Percentiles rank a stretch among this genome's conserved stretches.
Evolutionary conservation across 2,888 invertebrate genomes (phyloP).

Genomic region (Ochlodes sylvanus): DNA sequence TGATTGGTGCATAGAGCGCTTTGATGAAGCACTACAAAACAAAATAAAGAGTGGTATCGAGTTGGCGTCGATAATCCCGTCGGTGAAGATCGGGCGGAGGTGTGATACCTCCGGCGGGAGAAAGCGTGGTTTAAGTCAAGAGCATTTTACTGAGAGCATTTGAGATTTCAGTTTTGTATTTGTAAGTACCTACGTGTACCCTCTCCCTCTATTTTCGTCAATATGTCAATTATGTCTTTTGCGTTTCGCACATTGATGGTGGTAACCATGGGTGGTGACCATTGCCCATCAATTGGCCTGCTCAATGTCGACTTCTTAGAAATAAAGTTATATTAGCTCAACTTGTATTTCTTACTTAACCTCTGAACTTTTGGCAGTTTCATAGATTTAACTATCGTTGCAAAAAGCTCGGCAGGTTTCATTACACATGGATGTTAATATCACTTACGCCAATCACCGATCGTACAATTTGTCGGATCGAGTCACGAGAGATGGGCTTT

Average conservation of each 20-base stretch:
- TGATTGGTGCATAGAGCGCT: constrained; percentile 4
- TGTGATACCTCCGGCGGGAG: constrained; percentile 56
- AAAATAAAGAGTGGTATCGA: constrained; percentile 35
- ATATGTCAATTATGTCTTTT: too few species aligned
- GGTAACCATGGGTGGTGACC: too few species aligned
- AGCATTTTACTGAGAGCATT: neutral
- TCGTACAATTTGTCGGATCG: constrained; percentile 57
- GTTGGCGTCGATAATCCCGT: constrained; percentile 39
- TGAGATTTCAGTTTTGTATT: too few species aligned
- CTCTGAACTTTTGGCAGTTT: neutral
- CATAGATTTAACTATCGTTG: neutral
- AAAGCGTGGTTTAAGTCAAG: constrained; percentile 24
- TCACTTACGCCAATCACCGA: constrained; percentile 49
- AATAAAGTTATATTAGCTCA: too few species aligned
- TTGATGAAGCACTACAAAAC: constrained; percentile 18
- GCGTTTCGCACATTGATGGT: too few species aligned
- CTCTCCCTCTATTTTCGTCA: too few species aligned
- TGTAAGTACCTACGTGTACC: too few species aligned
- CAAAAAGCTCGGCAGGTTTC: neutral
- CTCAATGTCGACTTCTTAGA: too few species aligned
- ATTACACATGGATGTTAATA: constrained; percentile 2
- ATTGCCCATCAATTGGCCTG: too few species aligned
- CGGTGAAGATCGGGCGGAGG: constrained; percentile 50
- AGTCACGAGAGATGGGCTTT: constrained; percentile 68
- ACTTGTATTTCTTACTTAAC: too few species aligned